phyloP scores from a whole-genome alignment of 2,113 vertebrate species.

The Rattus rattus region DNA sequence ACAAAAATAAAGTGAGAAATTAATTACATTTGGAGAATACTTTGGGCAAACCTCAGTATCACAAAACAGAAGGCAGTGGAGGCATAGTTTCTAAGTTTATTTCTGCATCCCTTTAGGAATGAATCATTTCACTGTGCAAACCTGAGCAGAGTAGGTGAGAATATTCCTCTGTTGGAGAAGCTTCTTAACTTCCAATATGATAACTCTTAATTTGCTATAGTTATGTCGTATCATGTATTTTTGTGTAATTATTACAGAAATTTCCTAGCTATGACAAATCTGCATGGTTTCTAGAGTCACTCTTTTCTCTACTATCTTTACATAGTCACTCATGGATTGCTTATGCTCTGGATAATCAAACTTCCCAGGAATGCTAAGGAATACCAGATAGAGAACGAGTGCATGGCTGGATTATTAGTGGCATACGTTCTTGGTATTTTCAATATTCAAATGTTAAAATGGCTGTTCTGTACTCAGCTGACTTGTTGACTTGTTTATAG shows the following conservation, averaged over 20 bases:
- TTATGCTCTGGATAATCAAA: background rate
- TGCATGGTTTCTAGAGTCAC: background rate
- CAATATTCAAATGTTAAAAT: background rate
- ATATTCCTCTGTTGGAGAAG: background rate
- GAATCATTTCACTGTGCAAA: background rate
- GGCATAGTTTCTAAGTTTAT: background rate
- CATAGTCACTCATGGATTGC: background rate
- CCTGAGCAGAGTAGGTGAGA: background rate
- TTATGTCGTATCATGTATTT: background rate
- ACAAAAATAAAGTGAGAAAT: background rate
- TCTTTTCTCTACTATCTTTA: background rate
- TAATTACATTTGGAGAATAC: background rate
- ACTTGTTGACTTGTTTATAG: background rate
- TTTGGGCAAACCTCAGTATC: background rate
- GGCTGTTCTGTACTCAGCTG: background rate
- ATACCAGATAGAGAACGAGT: background rate
- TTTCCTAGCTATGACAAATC: background rate
- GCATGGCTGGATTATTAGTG: background rate
- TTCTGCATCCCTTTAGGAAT: background rate
- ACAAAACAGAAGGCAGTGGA: background rate
- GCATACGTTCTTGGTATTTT: background rate
- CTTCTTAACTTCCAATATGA: background rate
- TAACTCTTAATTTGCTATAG: background rate
- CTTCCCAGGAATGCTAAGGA: background rate
- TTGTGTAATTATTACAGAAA: background rate